Conservation (phyloP, 2,113 vertebrate genomes). For the Rhynchomys soricoides region DNA sequence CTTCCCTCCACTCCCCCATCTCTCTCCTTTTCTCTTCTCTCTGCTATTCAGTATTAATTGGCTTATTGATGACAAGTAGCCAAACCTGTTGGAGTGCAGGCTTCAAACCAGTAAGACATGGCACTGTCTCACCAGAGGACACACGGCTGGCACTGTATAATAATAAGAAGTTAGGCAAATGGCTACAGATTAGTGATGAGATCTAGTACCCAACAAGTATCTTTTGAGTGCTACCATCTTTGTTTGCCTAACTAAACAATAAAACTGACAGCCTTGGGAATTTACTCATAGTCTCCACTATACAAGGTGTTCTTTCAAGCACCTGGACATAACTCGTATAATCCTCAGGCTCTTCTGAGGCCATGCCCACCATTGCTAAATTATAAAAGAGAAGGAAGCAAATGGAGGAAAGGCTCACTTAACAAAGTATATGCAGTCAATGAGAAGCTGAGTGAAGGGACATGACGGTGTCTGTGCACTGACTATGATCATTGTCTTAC, state of each 20-base stretch:
- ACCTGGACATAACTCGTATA: neutral
- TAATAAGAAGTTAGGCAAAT: neutral
- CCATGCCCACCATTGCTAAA: neutral
- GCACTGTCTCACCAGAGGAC: neutral
- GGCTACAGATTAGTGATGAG: neutral
- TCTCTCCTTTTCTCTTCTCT: neutral
- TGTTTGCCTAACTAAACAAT: neutral
- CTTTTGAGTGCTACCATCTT: neutral
- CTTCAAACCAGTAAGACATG: neutral
- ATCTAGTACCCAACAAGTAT: neutral
- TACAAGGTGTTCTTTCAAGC: neutral
- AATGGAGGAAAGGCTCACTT: neutral
- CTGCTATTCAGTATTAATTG: neutral
- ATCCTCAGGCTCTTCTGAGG: neutral
- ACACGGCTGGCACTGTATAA: neutral
- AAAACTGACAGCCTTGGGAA: neutral
- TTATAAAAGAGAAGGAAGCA: neutral
- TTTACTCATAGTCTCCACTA: neutral
- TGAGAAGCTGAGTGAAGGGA: neutral
- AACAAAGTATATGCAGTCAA: neutral
- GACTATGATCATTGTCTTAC: neutral
- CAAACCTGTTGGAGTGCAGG: neutral
- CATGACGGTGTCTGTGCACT: rapidly evolving
- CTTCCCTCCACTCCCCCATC: no score
- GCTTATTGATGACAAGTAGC: neutral